phyloP scores from a whole-genome alignment of 2,113 vertebrate genomes.

The Cichladusa arquata region DNA sequence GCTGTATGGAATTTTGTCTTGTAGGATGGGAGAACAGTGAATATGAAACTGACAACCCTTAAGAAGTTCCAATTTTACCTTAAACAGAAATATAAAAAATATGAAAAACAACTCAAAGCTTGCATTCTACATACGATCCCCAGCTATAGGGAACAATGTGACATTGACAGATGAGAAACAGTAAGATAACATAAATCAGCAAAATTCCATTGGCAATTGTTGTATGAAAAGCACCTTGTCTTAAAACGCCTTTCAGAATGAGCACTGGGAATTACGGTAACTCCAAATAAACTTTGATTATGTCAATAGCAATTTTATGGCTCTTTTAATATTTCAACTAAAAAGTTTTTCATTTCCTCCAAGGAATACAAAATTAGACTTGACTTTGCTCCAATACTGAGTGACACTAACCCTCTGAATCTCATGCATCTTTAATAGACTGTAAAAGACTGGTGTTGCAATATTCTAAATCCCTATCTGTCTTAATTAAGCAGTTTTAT shows the following conservation, averaged over 20 bases:
- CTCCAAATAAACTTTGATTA: slow-evolving; percentile 20
- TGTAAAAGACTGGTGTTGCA: not conserved
- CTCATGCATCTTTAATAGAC: not conserved
- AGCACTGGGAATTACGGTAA: not conserved
- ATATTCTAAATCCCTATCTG: slow-evolving; percentile 23
- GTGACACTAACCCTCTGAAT: not conserved
- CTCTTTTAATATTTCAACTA: slow-evolving; percentile 6
- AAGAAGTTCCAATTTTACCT: not conserved
- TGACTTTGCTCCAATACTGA: not conserved
- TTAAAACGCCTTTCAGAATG: slow-evolving; percentile 3
- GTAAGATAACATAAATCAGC: not conserved
- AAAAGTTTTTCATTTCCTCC: not conserved
- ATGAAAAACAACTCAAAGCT: not conserved
- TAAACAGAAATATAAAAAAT: not conserved
- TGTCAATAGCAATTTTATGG: not conserved
- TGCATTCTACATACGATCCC: not conserved
- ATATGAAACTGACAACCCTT: slow-evolving; percentile 24
- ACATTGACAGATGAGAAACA: slow-evolving; percentile 33
- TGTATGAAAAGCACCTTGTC: not conserved
- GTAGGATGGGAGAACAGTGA: slow-evolving; percentile 58
- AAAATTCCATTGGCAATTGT: not conserved
- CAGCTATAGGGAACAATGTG: not conserved
- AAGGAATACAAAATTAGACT: slow-evolving; percentile 21
- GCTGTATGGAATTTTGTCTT: slow-evolving; percentile 77
- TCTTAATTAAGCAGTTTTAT: slow-evolving; percentile 9